Evolutionary conservation across 2,888 invertebrate species (phyloP).

Genomic region (Drosophila suboccidentalis): DNA sequence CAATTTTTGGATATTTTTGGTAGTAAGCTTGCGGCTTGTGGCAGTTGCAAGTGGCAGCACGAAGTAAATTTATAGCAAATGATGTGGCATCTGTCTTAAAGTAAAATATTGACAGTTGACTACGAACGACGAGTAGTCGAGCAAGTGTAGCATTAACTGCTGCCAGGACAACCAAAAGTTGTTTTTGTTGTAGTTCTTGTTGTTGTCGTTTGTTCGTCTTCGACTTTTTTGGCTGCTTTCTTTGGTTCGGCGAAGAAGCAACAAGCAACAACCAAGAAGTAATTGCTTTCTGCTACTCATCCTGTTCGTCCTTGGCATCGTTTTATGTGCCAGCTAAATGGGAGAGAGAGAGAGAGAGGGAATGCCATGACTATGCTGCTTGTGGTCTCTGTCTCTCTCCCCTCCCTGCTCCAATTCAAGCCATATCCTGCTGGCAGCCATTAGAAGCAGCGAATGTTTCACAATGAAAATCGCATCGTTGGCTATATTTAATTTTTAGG

Average conservation of each 20-base stretch:
- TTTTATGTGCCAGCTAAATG: constrained; percentile 26
- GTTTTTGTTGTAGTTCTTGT: constrained; percentile 25
- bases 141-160: constrained; percentile 72
- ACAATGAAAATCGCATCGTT: constrained; percentile 55
- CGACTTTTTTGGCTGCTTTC: constrained; percentile 31
- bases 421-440: constrained; percentile 46
- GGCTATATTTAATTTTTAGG: constrained; percentile 64
- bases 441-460: constrained; percentile 32
- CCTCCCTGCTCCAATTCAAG: not conserved
- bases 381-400: constrained; percentile 46
- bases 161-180: constrained; percentile 62
- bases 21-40: not conserved
- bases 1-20: constrained; percentile 3
- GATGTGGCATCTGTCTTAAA: constrained; percentile 75
- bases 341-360: not conserved
- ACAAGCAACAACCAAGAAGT: constrained; percentile 71
- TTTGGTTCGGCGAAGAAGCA: constrained; percentile 54
- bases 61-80: constrained; percentile 79
- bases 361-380: constrained; percentile 61
- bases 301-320: constrained; percentile 53
- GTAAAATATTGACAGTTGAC: constrained; percentile 82
- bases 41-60: constrained; percentile 24
- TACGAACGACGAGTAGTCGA: constrained; percentile 1
- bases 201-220: constrained; percentile 11
- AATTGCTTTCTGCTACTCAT: constrained; percentile 78